Evolutionary conservation across 2,888 invertebrate genomes (phyloP).

Genomic region (Acleris laterana): DNA sequence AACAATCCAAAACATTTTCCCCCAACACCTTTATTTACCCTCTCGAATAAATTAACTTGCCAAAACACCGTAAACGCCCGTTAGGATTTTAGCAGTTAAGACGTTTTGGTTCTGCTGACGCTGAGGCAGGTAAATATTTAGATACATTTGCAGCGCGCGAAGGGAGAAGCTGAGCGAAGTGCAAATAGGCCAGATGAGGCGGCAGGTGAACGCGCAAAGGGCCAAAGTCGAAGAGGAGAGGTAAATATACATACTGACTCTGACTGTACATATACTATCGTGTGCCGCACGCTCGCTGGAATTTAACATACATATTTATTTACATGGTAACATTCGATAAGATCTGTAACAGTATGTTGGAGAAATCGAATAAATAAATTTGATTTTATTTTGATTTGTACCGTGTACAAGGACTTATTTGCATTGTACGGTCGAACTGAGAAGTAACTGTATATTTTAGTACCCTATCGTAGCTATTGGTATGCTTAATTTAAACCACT

Average conservation of each 20-base stretch:
- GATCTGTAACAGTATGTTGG: neutral
- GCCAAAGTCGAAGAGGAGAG: slow-evolving; percentile 93
- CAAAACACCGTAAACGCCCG: neutral
- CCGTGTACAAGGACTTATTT: no score
- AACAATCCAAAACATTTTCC: slow-evolving; percentile 15
- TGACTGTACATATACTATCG: neutral
- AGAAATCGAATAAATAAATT: no score
- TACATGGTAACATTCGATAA: neutral
- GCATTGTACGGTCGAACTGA: no score
- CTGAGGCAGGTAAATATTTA: slow-evolving; percentile 20
- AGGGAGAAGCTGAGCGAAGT: slow-evolving; percentile 91
- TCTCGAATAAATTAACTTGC: neutral
- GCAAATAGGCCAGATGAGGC: slow-evolving; percentile 92
- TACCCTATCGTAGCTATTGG: no score
- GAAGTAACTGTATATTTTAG: no score
- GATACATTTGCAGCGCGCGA: slow-evolving; percentile 72
- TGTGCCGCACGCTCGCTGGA: no score
- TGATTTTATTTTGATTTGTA: no score
- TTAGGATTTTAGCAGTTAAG: neutral
- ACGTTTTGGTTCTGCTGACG: neutral
- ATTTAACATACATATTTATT: no score
- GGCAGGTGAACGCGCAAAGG: slow-evolving; percentile 90
- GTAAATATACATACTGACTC: slow-evolving; percentile 71
- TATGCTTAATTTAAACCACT: no score
- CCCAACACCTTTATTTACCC: slow-evolving; percentile 20